Percentiles rank a stretch among this genome's conserved stretches.
phyloP scores from a whole-genome alignment of 2,113 vertebrate species.

The Hippocampus abdominalis region DNA sequence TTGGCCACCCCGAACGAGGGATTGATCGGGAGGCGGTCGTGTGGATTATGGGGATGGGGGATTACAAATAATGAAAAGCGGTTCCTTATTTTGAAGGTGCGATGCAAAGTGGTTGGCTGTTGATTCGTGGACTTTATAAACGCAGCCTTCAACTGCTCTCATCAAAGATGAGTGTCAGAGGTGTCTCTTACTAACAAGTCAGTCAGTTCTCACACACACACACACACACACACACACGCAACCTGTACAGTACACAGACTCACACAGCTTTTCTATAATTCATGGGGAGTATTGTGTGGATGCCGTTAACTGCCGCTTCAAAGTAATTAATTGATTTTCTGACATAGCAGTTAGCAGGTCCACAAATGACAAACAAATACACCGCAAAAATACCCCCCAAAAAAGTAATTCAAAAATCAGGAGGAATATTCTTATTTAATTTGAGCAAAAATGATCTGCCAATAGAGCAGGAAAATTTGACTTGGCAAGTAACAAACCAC shows the following conservation, averaged over 20 bases:
- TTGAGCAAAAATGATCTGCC: not conserved
- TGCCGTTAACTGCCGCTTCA: slow-evolving; percentile 92
- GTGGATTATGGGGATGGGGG: not conserved
- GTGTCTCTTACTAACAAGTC: slow-evolving; percentile 48
- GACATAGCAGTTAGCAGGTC: slow-evolving; percentile 91
- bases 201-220: slow-evolving; percentile 8
- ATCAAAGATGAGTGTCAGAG: not conserved
- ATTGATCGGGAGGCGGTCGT: slow-evolving; percentile 24
- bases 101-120: not conserved
- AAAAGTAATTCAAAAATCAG: not conserved
- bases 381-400: slow-evolving; percentile 18
- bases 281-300: slow-evolving; percentile 82
- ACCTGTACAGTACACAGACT: not conserved
- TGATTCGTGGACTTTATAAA: not conserved
- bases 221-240: slow-evolving; percentile 4
- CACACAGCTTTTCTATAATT: slow-evolving; percentile 88
- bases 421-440: not conserved
- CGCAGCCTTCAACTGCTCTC: no score
- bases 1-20: slow-evolving; percentile 20
- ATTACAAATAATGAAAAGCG: no score
- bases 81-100: not conserved
- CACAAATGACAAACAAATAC: slow-evolving; percentile 76
- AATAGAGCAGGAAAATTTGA: not conserved
- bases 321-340: slow-evolving; percentile 99
- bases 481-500: not conserved